Conservation (phyloP, 2,888 invertebrate species). For the Oligia latruncula region DNA sequence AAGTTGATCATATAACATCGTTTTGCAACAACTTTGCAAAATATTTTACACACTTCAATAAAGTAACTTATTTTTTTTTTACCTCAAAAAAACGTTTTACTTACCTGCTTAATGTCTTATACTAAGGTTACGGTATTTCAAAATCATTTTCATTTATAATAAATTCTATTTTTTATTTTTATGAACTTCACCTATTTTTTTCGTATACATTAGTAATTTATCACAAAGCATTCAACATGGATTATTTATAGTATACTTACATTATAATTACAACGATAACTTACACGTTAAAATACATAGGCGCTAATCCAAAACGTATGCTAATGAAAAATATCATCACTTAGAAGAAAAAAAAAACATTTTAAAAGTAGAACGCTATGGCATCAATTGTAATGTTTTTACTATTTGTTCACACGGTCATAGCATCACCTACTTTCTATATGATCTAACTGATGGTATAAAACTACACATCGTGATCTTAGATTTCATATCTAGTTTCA, state of each 20-base stretch:
- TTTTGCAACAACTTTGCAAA: conserved; percentile 24
- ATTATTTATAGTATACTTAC: neutral
- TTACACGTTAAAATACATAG: conserved; percentile 7
- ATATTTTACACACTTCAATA: neutral
- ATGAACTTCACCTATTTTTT: conserved; percentile 41
- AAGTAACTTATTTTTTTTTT: neutral
- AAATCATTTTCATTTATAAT: neutral
- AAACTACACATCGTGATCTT: conserved; percentile 36
- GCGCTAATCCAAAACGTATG: neutral
- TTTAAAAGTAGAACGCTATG: conserved; percentile 53
- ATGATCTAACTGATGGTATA: conserved; percentile 71
- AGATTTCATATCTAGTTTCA: conserved; percentile 41
- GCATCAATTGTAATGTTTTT: conserved; percentile 50
- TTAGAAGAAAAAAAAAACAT: conserved; percentile 17
- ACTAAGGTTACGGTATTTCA: conserved; percentile 3
- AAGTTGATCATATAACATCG: too few relatives aligned
- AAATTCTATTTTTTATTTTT: neutral
- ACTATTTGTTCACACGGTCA: conserved; percentile 61
- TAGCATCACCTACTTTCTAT: conserved; percentile 72
- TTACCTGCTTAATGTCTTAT: neutral
- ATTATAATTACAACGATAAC: conserved; percentile 5
- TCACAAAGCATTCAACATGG: neutral
- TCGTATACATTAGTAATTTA: conserved; percentile 30
- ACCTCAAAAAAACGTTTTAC: neutral
- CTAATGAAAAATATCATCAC: conserved; percentile 19